Evolutionary conservation across 1,140 invertebrate species (phyloP), one percentile per base, ranked within the genome.

Genomic region (Anastrepha obliqua): DNA sequence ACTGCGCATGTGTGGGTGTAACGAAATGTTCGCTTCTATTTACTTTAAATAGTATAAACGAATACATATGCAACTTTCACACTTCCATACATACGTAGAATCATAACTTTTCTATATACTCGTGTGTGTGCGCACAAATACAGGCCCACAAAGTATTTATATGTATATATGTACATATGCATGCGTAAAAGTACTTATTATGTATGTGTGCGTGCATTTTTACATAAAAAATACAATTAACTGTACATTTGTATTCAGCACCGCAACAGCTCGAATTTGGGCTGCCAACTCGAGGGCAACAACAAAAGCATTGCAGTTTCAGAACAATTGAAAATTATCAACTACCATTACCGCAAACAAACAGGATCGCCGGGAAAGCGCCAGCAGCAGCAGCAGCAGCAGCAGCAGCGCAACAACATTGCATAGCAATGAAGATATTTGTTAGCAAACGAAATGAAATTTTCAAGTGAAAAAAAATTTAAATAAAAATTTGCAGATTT

Each of bases 281-380:
- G 47, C 74, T 51, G 15, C 44, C 74, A 55, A 51, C 29, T 29
- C 74, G 17, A 55, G 17, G 8, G 13, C 0, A 81, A 58, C 11
- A 55, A 81, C 60, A 51, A 81, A 81, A 81, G 2, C 44, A 55
- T n/a, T 1, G 51, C 42, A 74, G 9, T 29, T 55, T 11, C 15
- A 15, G 47, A 81, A 81, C 74, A 81, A 81, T 81, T 81, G 74
- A 29, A 81, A 81, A 81, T 58, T 81, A 81, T 81, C 74, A 81
- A 81, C 74, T 74, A 39, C 42, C 42, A 74, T 47, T 81, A 51
- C 74, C 74, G 74, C 74, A 81, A 51, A 20, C 51, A 81, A 81
- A 81, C 47, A 55, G 47, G 8, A 20, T 20, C 9, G 74, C 44
- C 74, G 9, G 47, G 17, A 8, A n/a, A 55, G 47, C n/a, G 74